Base-by-base conservation (phyloP, 2,888 invertebrate species). In the Drosophila peninsularis region DNA sequence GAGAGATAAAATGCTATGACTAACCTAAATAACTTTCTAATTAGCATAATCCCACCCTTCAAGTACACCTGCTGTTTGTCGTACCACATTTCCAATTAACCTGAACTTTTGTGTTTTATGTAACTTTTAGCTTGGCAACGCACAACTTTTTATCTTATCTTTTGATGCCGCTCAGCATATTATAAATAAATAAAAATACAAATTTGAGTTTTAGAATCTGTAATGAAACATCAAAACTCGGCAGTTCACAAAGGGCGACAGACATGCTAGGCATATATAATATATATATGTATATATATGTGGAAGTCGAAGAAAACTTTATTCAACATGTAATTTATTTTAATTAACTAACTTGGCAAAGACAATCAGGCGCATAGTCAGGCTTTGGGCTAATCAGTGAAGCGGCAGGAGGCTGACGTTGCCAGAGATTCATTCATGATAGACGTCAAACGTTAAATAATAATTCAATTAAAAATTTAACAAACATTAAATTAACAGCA, bases 401-500 rank as follows among this genome's bases (percentile, higher is more conserved):
- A 41, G 41, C 55, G 50, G 24, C 21, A 17, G 19, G 32, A 1
- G 36, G 36, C 21, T 32, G 42, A 44, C 5, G 47, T 47, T 34
- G 44, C 11, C 52, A 30, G 61, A 75, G 61, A 71, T 65, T 64
- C 71, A 61, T 78, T 77, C 30, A 30, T 81, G 19, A 64, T 78
- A 13, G 71, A 45, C 58, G 70, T 64, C 66, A 72, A 73, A 60
- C 42, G 47, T 54, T 49, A 57, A 47, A 41, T 70, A 69, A 70
- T 80, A 80, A 82, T 78, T 78, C 67, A 84, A 82, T 82, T 82
- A 71, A 69, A 79, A 84, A 75, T 78, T 71, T 78, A 79, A 74
- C 74, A 77, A 83, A 79, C 81, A 83, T 79, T 72, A 74, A 82
- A 82, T 83, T 81, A 80, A 83, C 78, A 57, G 75, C 69, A 78